Percentiles rank a stretch among this genome's conserved stretches.
Conservation (phyloP, 2,797 vertebrate genomes). For the Denticeps clupeoides region DNA sequence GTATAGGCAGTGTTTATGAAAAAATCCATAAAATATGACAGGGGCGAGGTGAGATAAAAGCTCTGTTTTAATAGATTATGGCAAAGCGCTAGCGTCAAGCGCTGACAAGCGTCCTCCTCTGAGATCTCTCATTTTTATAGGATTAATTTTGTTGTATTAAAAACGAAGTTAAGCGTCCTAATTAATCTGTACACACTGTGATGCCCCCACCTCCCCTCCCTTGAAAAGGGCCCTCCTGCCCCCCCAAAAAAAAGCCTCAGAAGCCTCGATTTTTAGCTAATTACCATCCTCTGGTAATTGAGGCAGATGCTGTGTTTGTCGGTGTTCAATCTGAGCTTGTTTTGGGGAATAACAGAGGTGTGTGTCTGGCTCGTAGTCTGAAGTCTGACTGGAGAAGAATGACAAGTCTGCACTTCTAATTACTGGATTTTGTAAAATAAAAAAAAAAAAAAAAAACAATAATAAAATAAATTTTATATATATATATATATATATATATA, state of each 20-base stretch:
- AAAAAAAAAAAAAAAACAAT: too few relatives aligned
- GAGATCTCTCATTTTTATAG: constrained; percentile 84
- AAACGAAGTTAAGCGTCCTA: constrained; percentile 88
- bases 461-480: too few relatives aligned
- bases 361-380: background rate
- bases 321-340: constrained; percentile 33
- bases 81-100: constrained; percentile 77
- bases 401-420: constrained; percentile 1
- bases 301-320: constrained; percentile 42
- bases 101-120: constrained; percentile 76
- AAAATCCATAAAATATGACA: constrained; percentile 98
- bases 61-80: constrained; percentile 90
- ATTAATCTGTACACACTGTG: constrained; percentile 82
- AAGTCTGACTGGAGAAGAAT: background rate
- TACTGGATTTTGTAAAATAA: constrained; percentile 5
- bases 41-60: constrained; percentile 92
- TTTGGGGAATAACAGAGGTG: background rate
- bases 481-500: too few relatives aligned
- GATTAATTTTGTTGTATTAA: constrained; percentile 88
- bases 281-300: constrained; percentile 67
- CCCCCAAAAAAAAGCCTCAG: constrained; percentile 41
- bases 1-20: constrained; percentile 97
- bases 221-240: constrained; percentile 26
- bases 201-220: constrained; percentile 21
- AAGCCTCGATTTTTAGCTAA: constrained; percentile 62